phyloP scores from a whole-genome alignment of 2,113 vertebrate species.

The Caloenas nicobarica region DNA sequence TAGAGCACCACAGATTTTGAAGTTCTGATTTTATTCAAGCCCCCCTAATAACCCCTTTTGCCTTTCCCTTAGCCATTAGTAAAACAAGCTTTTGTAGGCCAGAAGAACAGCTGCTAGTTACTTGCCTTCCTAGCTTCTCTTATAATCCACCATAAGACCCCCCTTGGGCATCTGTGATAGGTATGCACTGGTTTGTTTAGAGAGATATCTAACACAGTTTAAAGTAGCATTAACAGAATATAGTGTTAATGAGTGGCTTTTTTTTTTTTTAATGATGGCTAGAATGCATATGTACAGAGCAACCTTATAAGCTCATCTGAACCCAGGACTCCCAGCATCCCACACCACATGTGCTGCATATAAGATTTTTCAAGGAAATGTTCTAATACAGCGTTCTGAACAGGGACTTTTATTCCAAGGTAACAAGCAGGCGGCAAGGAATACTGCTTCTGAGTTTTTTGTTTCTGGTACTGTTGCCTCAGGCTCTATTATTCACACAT shows the following conservation, averaged over 20 bases:
- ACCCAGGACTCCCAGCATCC: neutral
- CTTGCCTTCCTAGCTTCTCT: neutral
- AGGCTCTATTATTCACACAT: neutral
- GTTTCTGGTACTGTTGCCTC: neutral
- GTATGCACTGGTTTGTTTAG: neutral
- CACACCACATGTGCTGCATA: neutral
- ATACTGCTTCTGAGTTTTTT: neutral
- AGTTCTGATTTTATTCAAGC: conserved; percentile 53
- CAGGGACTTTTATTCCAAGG: neutral
- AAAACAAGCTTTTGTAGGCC: neutral
- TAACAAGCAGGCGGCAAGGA: neutral
- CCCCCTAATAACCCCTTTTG: neutral
- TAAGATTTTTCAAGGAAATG: neutral
- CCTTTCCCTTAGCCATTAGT: neutral
- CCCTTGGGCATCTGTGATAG: neutral
- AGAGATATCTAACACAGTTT: neutral
- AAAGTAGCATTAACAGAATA: neutral
- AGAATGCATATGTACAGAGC: neutral
- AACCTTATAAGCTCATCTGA: neutral
- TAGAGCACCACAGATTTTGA: neutral
- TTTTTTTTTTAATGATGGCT: neutral
- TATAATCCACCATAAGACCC: neutral
- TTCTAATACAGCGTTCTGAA: neutral
- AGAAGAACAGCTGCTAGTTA: neutral
- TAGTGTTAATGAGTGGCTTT: rapidly evolving